Base-by-base conservation (phyloP, 1,140 invertebrate genomes). In the Trachelipus rathkii region DNA sequence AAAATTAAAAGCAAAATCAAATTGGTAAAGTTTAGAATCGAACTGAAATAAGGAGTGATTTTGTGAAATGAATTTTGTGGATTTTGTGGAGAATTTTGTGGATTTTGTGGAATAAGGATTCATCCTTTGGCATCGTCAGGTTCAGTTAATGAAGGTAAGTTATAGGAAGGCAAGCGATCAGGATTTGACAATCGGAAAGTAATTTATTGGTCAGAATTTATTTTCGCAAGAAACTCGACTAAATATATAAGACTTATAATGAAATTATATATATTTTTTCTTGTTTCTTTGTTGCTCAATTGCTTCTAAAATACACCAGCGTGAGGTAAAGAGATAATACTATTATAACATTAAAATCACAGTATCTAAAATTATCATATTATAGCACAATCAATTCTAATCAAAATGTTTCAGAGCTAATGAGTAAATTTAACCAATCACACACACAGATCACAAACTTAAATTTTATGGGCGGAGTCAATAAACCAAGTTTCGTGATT, bases 341-440 rank as follows among this genome's bases (percentile, higher is more conserved):
- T 15, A 60, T 8, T 19, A 15, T 19, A 60, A 8, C 8, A 60
- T 60, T 60, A 60, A 19, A 60, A 60, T 60, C 50, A 60, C 50
- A 6, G 33, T 60, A 60, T 60, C 50, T 60, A 60, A 60, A 60
- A 60, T 60, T 60, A 19, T 19, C 50, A 3, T 60, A 60, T 60
- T 60, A 60, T 60, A 60, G 11, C 50, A 60, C 50, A 8, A 60
- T 60, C 50, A 60, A 60, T 60, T 60, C 50, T 60, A 60, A 60
- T 60, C 50, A 60, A 60, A 60, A 3, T 15, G 19, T 15, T 19
- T 60, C 50, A 60, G 8, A 60, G 50, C 50, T 60, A 60, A 60
- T 60, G 50, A 60, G 50, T 13, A 60, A 60, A 60, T 13, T 8
- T 60, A 60, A 60, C 50, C 50, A 60, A 60, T 60, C 50, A 60